These are phyloP conservation scores for Bathybates hornii DNA, from an alignment of 2,113 vertebrate species.

Conservation along the genomic window DNA sequence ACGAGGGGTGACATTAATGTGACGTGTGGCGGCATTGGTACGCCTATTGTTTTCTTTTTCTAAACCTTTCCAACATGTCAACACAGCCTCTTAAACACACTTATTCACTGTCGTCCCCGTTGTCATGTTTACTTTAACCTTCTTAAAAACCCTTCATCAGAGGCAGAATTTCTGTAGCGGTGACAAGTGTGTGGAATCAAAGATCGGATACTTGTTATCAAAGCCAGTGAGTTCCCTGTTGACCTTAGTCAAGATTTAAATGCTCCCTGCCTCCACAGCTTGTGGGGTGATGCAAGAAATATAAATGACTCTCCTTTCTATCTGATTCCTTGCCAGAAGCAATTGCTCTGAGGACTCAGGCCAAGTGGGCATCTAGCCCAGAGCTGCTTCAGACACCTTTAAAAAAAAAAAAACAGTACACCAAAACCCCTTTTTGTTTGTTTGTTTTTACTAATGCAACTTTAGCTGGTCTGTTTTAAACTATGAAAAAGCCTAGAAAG, in stretches of 20 bases:
- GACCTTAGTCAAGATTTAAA: constrained; percentile 53
- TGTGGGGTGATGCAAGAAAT: constrained; percentile 23
- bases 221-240: constrained; percentile 36
- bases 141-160: not conserved
- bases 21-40: not conserved
- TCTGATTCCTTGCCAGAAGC: constrained; percentile 59
- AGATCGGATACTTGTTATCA: constrained; percentile 48
- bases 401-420: not conserved
- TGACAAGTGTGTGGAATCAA: constrained; percentile 30
- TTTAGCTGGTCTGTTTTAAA: not conserved
- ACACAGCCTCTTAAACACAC: not conserved
- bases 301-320: constrained; percentile 43
- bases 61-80: not conserved
- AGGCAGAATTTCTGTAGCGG: constrained; percentile 3
- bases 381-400: not conserved
- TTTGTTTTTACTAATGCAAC: not conserved
- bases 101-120: not conserved
- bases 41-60: not conserved
- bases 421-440: not conserved
- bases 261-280: constrained; percentile 31
- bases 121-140: not conserved
- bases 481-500: not conserved
- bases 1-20: not conserved
- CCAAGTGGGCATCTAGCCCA: constrained; percentile 24
- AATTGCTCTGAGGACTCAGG: constrained; percentile 34